These are phyloP conservation scores for Aurelia aurita complex sp. Pacific DNA, from an alignment of 30 jellyfish, hydroid and myxozoan genomes.

Conservation along the genomic window DNA sequence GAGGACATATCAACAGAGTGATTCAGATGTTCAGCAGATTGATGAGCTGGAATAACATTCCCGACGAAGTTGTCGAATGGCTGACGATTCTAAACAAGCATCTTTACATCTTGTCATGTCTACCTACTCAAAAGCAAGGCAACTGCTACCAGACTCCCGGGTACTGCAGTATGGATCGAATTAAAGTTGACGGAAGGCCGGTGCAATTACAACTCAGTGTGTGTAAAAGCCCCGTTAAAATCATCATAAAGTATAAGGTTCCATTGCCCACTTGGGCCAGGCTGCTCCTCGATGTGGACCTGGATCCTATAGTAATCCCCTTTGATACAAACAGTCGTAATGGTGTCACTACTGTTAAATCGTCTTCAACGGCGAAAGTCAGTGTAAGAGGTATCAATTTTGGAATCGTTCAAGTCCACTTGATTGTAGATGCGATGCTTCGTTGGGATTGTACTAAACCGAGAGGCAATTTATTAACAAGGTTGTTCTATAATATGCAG, in stretches of 20 bases:
- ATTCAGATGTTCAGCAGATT: not conserved
- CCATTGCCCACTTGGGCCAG: slow-evolving; percentile 61
- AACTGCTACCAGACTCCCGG: slow-evolving; percentile 48
- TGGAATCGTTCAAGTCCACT: slow-evolving; percentile 28
- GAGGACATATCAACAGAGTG: slow-evolving; percentile 9
- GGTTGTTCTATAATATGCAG: slow-evolving; percentile 5
- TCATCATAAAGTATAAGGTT: slow-evolving; percentile 25
- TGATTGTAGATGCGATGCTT: slow-evolving; percentile 27
- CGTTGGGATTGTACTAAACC: slow-evolving; percentile 76
- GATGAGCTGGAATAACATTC: slow-evolving; percentile 47
- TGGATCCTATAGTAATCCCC: slow-evolving; percentile 36
- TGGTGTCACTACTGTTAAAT: slow-evolving; percentile 28
- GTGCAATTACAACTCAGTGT: slow-evolving; percentile 13
- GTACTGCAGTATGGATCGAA: slow-evolving; percentile 23
- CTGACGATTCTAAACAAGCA: slow-evolving; percentile 45
- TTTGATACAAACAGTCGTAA: slow-evolving; percentile 41
- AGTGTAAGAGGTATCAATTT: slow-evolving; percentile 19
- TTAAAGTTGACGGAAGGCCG: slow-evolving; percentile 43
- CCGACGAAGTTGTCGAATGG: slow-evolving; percentile 39
- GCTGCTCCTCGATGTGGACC: slow-evolving; percentile 27
- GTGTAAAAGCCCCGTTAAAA: slow-evolving; percentile 54
- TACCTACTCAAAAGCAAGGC: slow-evolving; percentile 47
- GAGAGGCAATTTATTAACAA: not conserved
- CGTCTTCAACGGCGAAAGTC: slow-evolving; percentile 30
- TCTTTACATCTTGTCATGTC: slow-evolving; percentile 37